Base-by-base conservation (phyloP, 2,888 invertebrate species). In the Augochlorella aurata region DNA sequence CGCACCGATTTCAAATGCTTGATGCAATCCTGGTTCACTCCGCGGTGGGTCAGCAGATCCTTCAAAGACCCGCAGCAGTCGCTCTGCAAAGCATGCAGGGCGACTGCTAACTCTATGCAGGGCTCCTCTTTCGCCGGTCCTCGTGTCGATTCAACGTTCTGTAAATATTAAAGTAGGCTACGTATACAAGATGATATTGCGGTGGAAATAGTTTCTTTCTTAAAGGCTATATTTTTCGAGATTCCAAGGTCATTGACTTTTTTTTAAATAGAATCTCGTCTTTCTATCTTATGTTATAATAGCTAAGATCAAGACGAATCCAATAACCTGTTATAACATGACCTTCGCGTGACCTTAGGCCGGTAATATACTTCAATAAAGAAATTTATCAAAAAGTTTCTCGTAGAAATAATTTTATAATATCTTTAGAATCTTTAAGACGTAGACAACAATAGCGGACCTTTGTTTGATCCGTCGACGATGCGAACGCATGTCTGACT, bases 401-500 rank as follows among this genome's bases (percentile, higher is more conserved):
- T 5, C 38, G 38, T 38, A 38, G 38, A 38, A 38, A 38, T 38
- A 38, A 38, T 38, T 38, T 38, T 38, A 38, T 38, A 38, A 38
- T 38, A 5, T 38, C 38, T n/a, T n/a, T n/a, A n/a, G 29, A 2
- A 2, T 29, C 29, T 29, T 2, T 29, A 29, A 29, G 21, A 54
- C 54, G n/a, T 21, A 1, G 21, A 21, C 21, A 21, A 54, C 12
- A 12, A 24, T 24, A 21, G 1, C 21, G 29, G 75, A 89, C 89
- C 85, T 88, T 86, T 58, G 82, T 74, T 21, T 74, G 83, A 21
- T 84, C 84, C 21, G 77, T n/a, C 2, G 74, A 21, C 7, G 93
- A 94, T n/a, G 94, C 93, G 67, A 94, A 88, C 79, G 94, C 94
- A 61, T 92, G 94, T 81, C 94, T 94, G 9, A 94, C 94, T 66